phyloP scores from a whole-genome alignment of 92 coral and sea anemone genomes.

The Blastomussa wellsi region DNA sequence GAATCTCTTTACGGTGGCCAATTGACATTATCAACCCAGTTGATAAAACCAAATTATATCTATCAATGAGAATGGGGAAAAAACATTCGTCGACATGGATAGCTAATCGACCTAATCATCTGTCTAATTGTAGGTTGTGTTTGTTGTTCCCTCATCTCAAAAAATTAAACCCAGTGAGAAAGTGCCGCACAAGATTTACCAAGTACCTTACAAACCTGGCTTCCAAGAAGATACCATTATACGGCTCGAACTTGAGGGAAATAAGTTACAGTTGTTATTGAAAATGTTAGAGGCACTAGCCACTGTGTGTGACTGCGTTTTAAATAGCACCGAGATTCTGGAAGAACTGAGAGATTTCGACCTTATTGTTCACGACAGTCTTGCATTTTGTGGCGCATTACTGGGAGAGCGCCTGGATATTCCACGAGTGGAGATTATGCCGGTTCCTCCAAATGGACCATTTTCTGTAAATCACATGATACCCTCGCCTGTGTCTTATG shows the following conservation, averaged over 20 bases:
- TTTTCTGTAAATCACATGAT: background rate
- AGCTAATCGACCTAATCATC: too few species aligned
- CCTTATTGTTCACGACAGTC: slow-evolving; percentile 40
- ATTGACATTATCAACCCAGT: too few species aligned
- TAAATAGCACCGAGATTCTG: slow-evolving; percentile 43
- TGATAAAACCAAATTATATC: too few species aligned
- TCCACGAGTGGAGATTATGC: slow-evolving; percentile 42
- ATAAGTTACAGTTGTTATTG: background rate
- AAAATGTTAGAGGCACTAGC: background rate
- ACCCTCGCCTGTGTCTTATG: slow-evolving; percentile 46
- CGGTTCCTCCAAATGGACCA: slow-evolving; percentile 21
- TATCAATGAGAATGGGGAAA: too few species aligned
- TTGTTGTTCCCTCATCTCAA: slow-evolving; percentile 49
- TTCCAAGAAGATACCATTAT: slow-evolving; percentile 29
- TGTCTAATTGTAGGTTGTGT: slow-evolving; percentile 22
- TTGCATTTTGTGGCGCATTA: slow-evolving; percentile 44
- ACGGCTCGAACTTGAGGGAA: background rate
- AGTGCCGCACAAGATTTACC: slow-evolving; percentile 46
- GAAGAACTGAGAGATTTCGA: slow-evolving; percentile 43
- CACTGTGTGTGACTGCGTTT: slow-evolving; percentile 25
- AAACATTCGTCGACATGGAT: too few species aligned
- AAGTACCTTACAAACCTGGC: slow-evolving; percentile 41
- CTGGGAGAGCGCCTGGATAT: slow-evolving; percentile 15
- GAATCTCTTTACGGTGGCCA: too few species aligned
- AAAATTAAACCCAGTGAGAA: slow-evolving; percentile 34